phyloP scores from a whole-genome alignment of 1,140 invertebrate genomes.

The Heliconius nattereri region DNA sequence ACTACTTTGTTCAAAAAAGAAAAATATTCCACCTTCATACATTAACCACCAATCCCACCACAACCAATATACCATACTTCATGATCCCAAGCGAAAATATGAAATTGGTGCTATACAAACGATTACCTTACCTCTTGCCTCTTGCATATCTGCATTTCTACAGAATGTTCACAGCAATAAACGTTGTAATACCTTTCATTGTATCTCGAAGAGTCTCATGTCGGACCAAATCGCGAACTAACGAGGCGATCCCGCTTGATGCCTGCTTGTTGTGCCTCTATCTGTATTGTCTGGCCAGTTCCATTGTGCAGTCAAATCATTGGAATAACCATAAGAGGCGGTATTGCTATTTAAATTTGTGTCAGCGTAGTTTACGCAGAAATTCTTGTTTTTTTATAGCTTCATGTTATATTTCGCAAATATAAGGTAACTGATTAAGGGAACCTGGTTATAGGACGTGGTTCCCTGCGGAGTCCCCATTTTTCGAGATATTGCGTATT shows the following conservation, averaged over 20 bases:
- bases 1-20: no score
- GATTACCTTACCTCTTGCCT: conserved; percentile 2
- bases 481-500: no score
- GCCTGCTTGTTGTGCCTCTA: conserved; percentile 1
- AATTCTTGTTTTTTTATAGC: not conserved
- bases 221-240: conserved; percentile 30
- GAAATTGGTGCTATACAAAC: conserved; percentile 4
- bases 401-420: no score
- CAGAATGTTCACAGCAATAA: conserved; percentile 24
- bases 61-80: not conserved
- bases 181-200: conserved; percentile 19
- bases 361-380: conserved; percentile 3
- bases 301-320: conserved; percentile 30
- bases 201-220: conserved; percentile 32
- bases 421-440: no score
- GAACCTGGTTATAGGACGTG: no score
- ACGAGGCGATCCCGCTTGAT: conserved; percentile 29
- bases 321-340: conserved; percentile 24
- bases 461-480: no score
- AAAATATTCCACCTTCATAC: not conserved
- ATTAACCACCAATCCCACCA: no score
- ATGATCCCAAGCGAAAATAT: conserved; percentile 1
- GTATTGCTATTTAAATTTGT: conserved; percentile 10
- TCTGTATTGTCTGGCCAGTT: not conserved
- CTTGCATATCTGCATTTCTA: conserved; percentile 1